These are phyloP conservation scores for Ceratoteleas bidentatus DNA, from an alignment of 1,140 invertebrate genomes.

Conservation along the genomic window DNA sequence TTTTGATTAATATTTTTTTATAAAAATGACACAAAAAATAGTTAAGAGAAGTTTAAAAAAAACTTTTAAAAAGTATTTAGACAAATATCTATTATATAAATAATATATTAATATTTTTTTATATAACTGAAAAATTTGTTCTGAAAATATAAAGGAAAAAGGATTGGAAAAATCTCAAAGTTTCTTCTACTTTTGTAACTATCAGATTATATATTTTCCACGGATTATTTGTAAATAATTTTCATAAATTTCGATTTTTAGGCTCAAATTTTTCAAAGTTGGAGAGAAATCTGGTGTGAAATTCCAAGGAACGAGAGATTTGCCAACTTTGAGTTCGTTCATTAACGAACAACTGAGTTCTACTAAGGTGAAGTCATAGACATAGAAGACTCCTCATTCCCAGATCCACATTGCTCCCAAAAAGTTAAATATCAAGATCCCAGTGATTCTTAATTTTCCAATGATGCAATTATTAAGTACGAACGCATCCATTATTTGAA, in stretches of 20 bases:
- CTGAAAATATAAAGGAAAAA: no score
- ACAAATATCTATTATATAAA: not conserved
- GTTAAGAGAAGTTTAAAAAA: no score
- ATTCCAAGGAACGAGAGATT: conserved; percentile 87
- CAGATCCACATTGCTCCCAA: no score
- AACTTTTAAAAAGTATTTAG: not conserved
- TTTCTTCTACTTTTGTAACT: no score
- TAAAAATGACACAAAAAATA: no score
- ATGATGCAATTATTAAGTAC: no score
- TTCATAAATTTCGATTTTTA: conserved; percentile 57
- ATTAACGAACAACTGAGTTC: conserved; percentile 86
- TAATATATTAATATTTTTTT: not conserved
- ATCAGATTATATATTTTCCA: no score
- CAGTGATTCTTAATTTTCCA: no score
- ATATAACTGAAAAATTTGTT: no score
- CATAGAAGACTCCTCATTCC: not conserved
- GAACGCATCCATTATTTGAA: no score
- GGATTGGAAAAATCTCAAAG: no score
- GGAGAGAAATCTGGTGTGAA: conserved; percentile 84
- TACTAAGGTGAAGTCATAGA: conserved; percentile 68
- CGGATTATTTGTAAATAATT: not conserved
- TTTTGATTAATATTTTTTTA: not conserved
- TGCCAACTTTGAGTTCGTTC: conserved; percentile 87
- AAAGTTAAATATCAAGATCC: no score
- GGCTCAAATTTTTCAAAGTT: conserved; percentile 88